Evolutionary conservation across 2,888 invertebrate species (phyloP), one percentile per base, ranked within the genome.

Genomic region (Drosophila anomalipes): DNA sequence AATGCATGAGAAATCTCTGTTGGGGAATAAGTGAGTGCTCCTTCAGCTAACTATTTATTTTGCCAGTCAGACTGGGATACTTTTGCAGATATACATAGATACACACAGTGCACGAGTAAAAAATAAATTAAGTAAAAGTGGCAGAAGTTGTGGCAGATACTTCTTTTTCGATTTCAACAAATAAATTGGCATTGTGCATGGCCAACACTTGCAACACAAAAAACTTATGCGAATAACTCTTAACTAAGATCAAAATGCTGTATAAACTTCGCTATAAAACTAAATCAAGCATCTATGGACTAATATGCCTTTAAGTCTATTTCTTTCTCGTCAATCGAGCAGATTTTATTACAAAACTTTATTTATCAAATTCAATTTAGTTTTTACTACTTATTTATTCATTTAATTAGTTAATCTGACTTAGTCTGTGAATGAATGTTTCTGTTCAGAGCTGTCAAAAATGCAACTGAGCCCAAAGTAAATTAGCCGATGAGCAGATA

Each of bases 401-500:
- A 39, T 39, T 16, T 47, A 1, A 1, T 26, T 16, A 26, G 16
- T 47, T 47, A 4, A 4, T 1, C 9, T 16, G 16, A 47, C 16
- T 47, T 16, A 16, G 47, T 22, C 47, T 16, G 9, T 2, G 47
- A 22, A 6, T 44, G 22, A 14, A 7, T 22, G 22, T 7, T 5
- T 7, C 47, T 22, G 16, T 4, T 22, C 19, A n/a, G 22, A 77
- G 67, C 69, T 83, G 70, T 53, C 63, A 79, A 81, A 77, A 76
- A 72, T 77, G 88, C 73, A 85, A 74, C 90, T 74, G 75, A 74
- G 77, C 75, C 83, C 78, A 79, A 84, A 82, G 80, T 73, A 82
- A 90, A 88, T 85, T 88, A 88, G 88, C 58, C 54, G 58, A 65
- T 57, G 74, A 72, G 82, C 75, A 76, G 61, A 84, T 82, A 78